These are phyloP conservation scores for Oryctes rhinoceros DNA, from an alignment of 1,140 invertebrate species.

Conservation along the genomic window DNA sequence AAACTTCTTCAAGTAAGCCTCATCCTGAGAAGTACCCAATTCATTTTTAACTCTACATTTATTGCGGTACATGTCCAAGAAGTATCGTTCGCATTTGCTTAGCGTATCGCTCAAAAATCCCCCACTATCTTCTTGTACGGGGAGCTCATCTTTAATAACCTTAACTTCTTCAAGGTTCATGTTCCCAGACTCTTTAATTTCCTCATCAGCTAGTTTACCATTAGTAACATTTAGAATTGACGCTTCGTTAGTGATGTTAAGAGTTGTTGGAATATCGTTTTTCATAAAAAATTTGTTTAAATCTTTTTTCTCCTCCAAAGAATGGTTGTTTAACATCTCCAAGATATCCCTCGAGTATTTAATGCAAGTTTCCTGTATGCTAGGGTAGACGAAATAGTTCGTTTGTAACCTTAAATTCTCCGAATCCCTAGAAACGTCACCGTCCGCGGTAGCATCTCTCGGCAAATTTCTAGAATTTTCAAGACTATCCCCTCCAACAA, in stretches of 20 bases:
- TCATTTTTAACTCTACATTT: background rate
- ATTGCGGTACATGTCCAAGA: background rate
- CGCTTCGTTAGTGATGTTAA: background rate
- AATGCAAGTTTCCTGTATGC: slow-evolving; percentile 31
- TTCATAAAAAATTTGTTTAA: background rate
- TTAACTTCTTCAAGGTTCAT: background rate
- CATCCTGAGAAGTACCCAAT: background rate
- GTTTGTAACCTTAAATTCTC: background rate
- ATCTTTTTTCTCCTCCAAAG: background rate
- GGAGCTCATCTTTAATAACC: background rate
- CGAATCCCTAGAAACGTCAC: slow-evolving; percentile 20
- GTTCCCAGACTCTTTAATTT: background rate
- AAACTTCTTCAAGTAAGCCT: background rate
- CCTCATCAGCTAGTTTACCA: background rate
- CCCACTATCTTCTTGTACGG: background rate
- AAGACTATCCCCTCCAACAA: background rate
- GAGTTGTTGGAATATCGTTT: background rate
- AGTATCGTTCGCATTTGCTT: background rate
- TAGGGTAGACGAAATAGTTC: slow-evolving; percentile 11
- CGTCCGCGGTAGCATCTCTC: background rate
- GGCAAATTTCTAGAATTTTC: slow-evolving; percentile 7
- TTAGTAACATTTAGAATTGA: too few species aligned
- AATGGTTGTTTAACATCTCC: slow-evolving; percentile 27
- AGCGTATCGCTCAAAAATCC: background rate
- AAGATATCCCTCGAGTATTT: slow-evolving; percentile 31